Evolutionary conservation across 2,888 invertebrate species (phyloP).

Genomic region (Lepidocyrtinus sp.): DNA sequence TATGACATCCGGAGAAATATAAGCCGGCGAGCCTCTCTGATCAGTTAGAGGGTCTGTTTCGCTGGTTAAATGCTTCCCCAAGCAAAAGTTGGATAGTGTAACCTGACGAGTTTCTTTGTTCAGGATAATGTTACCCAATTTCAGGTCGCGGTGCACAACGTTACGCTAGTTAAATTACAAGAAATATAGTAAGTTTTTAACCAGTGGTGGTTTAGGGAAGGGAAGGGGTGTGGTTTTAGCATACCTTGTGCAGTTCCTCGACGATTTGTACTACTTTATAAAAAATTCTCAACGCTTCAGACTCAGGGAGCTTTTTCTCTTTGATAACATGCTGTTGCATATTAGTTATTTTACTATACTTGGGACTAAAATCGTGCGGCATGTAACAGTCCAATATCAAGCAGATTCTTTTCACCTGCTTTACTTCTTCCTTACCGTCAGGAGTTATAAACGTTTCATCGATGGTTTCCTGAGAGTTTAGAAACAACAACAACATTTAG

Average conservation of each 20-base stretch:
- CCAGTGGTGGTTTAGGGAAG: too few species aligned
- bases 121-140: slow-evolving; percentile 83
- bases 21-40: slow-evolving; percentile 85
- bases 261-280: slow-evolving; percentile 83
- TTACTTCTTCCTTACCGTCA: slow-evolving; percentile 75
- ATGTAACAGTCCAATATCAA: slow-evolving; percentile 83
- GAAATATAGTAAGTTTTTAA: too few species aligned
- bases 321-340: slow-evolving; percentile 84
- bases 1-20: slow-evolving; percentile 85
- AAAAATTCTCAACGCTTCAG: slow-evolving; percentile 82
- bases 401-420: slow-evolving; percentile 78
- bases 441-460: slow-evolving; percentile 77
- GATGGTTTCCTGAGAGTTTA: slow-evolving; percentile 77
- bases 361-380: slow-evolving; percentile 78
- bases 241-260: slow-evolving; percentile 81
- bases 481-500: neutral
- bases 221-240: slow-evolving; percentile 55
- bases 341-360: slow-evolving; percentile 77
- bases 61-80: slow-evolving; percentile 83
- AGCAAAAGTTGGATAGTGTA: slow-evolving; percentile 83
- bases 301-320: slow-evolving; percentile 82
- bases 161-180: slow-evolving; percentile 76
- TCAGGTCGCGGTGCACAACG: slow-evolving; percentile 84
- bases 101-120: slow-evolving; percentile 79
- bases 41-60: slow-evolving; percentile 82